These are phyloP conservation scores for Salvelinus sp. DNA, from an alignment of 2,113 vertebrate species.

Conservation along the genomic window DNA sequence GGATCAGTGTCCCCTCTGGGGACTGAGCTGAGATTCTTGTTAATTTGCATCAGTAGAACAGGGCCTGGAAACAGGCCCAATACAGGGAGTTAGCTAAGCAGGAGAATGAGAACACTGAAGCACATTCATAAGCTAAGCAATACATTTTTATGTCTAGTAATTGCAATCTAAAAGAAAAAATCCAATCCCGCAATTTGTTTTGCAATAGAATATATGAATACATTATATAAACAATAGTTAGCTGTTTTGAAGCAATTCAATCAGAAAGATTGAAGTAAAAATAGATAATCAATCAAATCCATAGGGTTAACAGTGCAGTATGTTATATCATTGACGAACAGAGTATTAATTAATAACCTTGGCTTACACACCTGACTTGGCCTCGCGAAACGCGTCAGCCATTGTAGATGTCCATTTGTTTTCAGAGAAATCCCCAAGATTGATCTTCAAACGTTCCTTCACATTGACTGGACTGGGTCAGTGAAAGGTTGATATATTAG, in stretches of 20 bases:
- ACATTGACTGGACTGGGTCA: constrained; percentile 16
- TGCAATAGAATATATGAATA: too few species aligned
- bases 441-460: constrained; percentile 34
- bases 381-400: constrained; percentile 32
- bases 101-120: not conserved
- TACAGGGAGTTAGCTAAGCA: not conserved
- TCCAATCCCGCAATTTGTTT: too few species aligned
- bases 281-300: too few species aligned
- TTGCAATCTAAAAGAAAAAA: not conserved
- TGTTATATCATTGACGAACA: too few species aligned
- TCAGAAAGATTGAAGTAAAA: too few species aligned
- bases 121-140: not conserved
- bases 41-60: not conserved
- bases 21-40: constrained; percentile 28
- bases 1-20: constrained; percentile 33
- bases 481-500: not conserved
- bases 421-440: constrained; percentile 20
- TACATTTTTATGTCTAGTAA: not conserved
- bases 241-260: too few species aligned
- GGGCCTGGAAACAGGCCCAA: constrained; percentile 16
- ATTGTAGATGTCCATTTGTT: constrained; percentile 31
- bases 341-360: not conserved
- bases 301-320: too few species aligned
- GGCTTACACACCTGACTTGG: constrained; percentile 25
- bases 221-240: too few species aligned